phyloP scores from a whole-genome alignment of 2,888 invertebrate species.

The Acanthopleura granulata region DNA sequence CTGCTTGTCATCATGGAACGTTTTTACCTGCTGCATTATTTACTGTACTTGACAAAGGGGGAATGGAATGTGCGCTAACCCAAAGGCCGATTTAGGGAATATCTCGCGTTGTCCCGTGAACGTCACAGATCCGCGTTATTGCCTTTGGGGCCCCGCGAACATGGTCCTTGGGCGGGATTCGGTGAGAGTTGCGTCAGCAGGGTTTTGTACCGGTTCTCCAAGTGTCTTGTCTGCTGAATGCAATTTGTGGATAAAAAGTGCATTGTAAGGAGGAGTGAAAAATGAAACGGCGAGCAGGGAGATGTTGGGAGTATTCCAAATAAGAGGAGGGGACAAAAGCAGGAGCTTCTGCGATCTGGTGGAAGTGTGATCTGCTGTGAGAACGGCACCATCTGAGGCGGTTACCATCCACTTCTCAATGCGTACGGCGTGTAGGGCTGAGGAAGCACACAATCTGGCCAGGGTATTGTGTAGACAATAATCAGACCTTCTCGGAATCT shows the following conservation, averaged over 20 bases:
- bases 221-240: slow-evolving; percentile 13
- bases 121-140: not conserved
- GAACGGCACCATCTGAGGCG: slow-evolving; percentile 1
- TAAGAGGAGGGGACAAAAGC: slow-evolving; percentile 8
- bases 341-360: not conserved
- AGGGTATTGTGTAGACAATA: too few species aligned
- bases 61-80: too few species aligned
- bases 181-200: slow-evolving; percentile 13
- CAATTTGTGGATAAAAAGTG: slow-evolving; percentile 14
- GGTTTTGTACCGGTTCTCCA: slow-evolving; percentile 12
- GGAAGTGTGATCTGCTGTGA: slow-evolving; percentile 5
- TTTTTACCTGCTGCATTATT: too few species aligned
- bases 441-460: too few species aligned
- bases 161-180: not conserved
- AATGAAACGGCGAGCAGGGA: not conserved
- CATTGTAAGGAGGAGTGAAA: slow-evolving; percentile 13
- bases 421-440: too few species aligned
- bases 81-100: not conserved
- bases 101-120: not conserved
- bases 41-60: too few species aligned
- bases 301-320: not conserved
- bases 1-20: too few species aligned
- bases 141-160: not conserved
- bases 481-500: too few species aligned
- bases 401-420: too few species aligned